These are phyloP conservation scores for Plecotus auritus DNA, from an alignment of 2,113 vertebrate genomes.

Conservation along the genomic window DNA sequence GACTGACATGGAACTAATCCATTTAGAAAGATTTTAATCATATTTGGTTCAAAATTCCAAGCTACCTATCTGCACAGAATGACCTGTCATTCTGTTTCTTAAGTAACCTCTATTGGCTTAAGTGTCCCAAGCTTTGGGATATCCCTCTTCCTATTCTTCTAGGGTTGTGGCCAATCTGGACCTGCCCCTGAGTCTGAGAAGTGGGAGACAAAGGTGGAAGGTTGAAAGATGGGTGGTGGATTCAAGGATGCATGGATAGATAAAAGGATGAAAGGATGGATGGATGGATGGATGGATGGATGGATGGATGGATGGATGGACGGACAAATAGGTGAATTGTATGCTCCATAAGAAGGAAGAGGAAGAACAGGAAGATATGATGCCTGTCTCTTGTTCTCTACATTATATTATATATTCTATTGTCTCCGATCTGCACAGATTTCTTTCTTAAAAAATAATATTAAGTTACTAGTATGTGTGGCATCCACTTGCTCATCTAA, in stretches of 20 bases:
- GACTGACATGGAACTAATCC: neutral
- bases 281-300: neutral
- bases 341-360: neutral
- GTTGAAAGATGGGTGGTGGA: neutral
- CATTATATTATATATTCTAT: neutral
- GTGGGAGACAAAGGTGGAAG: neutral
- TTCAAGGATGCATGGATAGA: neutral
- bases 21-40: neutral
- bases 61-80: neutral
- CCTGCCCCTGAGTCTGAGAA: neutral
- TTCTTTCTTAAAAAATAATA: neutral
- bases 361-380: neutral
- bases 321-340: neutral
- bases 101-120: neutral
- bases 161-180: neutral
- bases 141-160: neutral
- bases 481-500: neutral
- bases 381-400: neutral
- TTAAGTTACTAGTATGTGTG: neutral
- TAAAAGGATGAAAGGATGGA: neutral
- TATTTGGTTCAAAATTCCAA: neutral
- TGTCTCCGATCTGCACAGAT: neutral
- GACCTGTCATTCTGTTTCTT: neutral
- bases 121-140: neutral
- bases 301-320: neutral